phyloP scores from a whole-genome alignment of 2,113 vertebrate species.

The Lasiurus cinereus region DNA sequence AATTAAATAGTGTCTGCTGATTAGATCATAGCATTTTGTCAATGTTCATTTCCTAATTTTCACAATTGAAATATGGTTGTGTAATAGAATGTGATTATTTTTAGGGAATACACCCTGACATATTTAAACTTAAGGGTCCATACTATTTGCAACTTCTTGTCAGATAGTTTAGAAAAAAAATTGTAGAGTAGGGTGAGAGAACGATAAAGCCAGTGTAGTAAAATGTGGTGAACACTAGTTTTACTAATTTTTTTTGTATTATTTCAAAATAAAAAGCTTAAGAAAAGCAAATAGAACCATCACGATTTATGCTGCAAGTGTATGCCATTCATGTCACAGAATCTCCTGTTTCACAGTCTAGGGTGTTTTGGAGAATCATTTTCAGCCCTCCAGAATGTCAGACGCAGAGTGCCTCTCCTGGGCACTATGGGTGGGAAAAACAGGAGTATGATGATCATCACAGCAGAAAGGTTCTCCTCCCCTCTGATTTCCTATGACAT shows the following conservation, averaged over 20 bases:
- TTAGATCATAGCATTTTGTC: not conserved
- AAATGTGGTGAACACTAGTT: conserved; percentile 1
- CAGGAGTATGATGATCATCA: not conserved
- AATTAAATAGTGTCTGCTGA: conserved; percentile 9
- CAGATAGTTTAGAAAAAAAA: not conserved
- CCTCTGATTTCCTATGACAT: not conserved
- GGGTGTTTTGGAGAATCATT: not conserved
- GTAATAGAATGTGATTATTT: not conserved
- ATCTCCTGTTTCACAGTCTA: not conserved
- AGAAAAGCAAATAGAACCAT: not conserved
- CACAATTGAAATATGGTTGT: conserved; percentile 11
- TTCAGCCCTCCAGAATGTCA: not conserved
- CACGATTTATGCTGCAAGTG: not conserved
- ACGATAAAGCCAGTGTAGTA: not conserved
- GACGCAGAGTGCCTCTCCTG: not conserved
- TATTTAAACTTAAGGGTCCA: not conserved
- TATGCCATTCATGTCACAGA: not conserved
- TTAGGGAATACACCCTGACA: not conserved
- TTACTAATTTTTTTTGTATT: not conserved
- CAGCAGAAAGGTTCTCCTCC: not conserved
- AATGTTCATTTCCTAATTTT: conserved; percentile 33
- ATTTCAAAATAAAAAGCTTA: conserved; percentile 45
- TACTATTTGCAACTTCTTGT: not conserved
- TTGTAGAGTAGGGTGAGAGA: not conserved
- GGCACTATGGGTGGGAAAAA: not conserved